A percentile compares a stretch with the other conserved stretches of the same genome.
Conservation (phyloP, 1,140 invertebrate genomes). For the Danaus plexippus region DNA sequence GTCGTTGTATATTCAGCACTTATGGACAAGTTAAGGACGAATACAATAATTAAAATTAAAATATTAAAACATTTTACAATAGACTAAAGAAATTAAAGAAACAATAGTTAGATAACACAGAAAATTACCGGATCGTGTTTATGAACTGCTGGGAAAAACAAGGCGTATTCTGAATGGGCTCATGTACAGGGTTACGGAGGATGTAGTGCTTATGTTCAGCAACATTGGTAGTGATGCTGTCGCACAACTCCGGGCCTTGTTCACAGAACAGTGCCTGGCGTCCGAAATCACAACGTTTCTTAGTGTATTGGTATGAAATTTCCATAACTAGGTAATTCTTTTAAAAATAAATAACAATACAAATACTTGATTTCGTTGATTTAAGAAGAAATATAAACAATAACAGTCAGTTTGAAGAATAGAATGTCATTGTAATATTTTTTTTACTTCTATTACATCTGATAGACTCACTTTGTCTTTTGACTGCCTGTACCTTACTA, state of each 20-base stretch:
- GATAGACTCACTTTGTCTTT: background rate
- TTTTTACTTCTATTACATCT: no score
- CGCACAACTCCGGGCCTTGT: slow-evolving; percentile 79
- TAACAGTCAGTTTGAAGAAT: no score
- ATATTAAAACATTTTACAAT: no score
- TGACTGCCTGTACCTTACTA: background rate
- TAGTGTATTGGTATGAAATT: slow-evolving; percentile 75
- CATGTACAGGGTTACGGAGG: slow-evolving; percentile 79
- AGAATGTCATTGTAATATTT: no score
- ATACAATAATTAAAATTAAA: no score
- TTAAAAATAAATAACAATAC: no score
- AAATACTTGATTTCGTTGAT: no score
- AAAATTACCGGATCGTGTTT: slow-evolving; percentile 64
- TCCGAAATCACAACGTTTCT: slow-evolving; percentile 79
- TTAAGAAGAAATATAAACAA: no score
- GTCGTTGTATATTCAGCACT: slow-evolving; percentile 83
- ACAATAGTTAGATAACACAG: background rate
- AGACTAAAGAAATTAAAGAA: no score
- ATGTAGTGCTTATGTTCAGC: slow-evolving; percentile 78
- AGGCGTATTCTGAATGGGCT: slow-evolving; percentile 76
- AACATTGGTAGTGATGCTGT: slow-evolving; percentile 80
- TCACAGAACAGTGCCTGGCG: slow-evolving; percentile 81
- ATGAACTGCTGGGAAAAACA: slow-evolving; percentile 75
- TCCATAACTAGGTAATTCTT: slow-evolving; percentile 63
- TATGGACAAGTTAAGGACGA: background rate